Evolutionary conservation across 2,888 invertebrate genomes (phyloP).

Genomic region (Eupithecia exiguata): DNA sequence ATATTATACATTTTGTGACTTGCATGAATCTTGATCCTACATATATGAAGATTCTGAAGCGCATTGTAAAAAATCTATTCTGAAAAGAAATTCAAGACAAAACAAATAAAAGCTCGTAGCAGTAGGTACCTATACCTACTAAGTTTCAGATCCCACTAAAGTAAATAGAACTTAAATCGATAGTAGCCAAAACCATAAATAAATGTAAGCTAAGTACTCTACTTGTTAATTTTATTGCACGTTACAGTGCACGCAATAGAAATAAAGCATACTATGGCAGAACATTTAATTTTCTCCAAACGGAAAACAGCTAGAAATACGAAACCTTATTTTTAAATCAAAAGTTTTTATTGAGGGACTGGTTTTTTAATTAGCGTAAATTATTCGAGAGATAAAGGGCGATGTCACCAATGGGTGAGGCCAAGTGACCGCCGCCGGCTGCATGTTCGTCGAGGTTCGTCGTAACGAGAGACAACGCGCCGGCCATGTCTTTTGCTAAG

Average conservation of each 20-base stretch:
- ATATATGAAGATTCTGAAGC: not conserved
- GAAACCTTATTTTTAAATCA: constrained; percentile 31
- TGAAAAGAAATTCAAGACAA: not conserved
- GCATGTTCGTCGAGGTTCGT: not conserved
- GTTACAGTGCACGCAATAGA: constrained; percentile 16
- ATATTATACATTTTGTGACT: too few relatives aligned
- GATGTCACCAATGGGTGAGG: constrained; percentile 48
- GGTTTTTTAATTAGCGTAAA: constrained; percentile 44
- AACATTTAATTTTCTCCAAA: constrained; percentile 15
- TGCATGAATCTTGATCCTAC: too few relatives aligned
- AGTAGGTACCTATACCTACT: not conserved
- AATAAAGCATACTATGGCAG: constrained; percentile 15
- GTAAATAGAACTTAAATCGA: not conserved
- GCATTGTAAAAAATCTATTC: not conserved
- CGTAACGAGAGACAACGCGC: constrained; percentile 56
- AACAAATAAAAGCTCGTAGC: not conserved
- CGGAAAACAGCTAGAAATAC: constrained; percentile 22
- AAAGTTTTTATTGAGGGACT: constrained; percentile 39
- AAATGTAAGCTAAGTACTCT: constrained; percentile 7
- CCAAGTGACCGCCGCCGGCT: constrained; percentile 24
- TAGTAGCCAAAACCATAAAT: constrained; percentile 16
- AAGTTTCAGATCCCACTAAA: not conserved
- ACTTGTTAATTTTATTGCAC: constrained; percentile 17
- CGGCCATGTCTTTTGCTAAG: constrained; percentile 79
- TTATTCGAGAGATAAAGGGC: constrained; percentile 43